Evolutionary conservation across 37 sponge, comb jelly and placozoan genomes (phyloP), one percentile per base, ranked within the genome.

Genomic region (Ianthella basta): DNA sequence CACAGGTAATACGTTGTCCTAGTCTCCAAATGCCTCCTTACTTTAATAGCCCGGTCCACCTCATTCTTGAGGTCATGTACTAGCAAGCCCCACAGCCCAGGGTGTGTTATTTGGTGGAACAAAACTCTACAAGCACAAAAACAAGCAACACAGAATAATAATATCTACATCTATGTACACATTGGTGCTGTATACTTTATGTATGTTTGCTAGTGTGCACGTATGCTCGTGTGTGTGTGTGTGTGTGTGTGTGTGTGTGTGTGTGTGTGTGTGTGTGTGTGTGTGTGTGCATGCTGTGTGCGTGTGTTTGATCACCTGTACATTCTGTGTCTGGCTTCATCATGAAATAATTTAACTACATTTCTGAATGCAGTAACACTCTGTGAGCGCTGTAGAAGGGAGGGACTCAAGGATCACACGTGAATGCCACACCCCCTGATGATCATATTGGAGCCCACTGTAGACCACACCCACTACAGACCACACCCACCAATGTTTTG

Each of bases 1-100:
- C 50, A 44, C 50, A 3, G 6, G 50, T 10, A 8, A 44, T 8
- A 44, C 50, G 3, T 10, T 8, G 50, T 44, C 3, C 29, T 33
- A 35, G 5, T 32, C 72, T 32, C 4, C 32, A 35, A 6, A 41
- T 35, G 15, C 21, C 39, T 19, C 0, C 60, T 29, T 34, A 86
- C 82, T 59, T 55, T 84, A 33, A 91, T 79, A 0, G 93, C 90
- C 6, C 18, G 1, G 40, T 87, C 81, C 23, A 89, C 88, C 39
- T 93, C 93, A 81, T 93, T 66, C 82, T 93, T 93, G 70, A 93
- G 23, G 34, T 35, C 37, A 57, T 89, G 90, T 19, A 87, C 65
- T 33, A 93, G 87, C 4, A 93, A 55, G 0, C 93, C 93, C 50
- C 32, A 60, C 21, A 93, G 50, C 3, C 93, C 93, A 75, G 90